Evolutionary conservation across 2,888 invertebrate genomes (phyloP).

Genomic region (Osedax frankpressi): DNA sequence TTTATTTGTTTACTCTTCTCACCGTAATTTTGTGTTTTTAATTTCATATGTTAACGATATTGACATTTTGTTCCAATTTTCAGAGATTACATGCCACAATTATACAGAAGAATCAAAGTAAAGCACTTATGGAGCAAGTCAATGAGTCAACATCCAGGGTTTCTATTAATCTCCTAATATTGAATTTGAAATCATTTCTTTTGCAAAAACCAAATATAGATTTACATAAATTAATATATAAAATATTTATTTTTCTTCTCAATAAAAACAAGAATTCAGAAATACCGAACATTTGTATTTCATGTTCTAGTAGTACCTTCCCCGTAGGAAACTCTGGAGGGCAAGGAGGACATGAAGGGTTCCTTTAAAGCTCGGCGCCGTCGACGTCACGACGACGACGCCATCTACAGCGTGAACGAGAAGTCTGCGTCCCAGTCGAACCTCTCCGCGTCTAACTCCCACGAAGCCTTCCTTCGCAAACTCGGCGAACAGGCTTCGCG

Average conservation of each 20-base stretch:
- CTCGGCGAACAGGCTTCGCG: slow-evolving; percentile 31
- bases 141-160: slow-evolving; percentile 45
- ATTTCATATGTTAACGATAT: too few species aligned
- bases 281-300: too few species aligned
- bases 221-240: too few species aligned
- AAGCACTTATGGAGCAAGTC: slow-evolving; percentile 50
- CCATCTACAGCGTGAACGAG: slow-evolving; percentile 18
- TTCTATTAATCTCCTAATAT: background rate
- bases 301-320: too few species aligned
- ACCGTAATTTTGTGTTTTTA: too few species aligned
- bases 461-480: slow-evolving; percentile 56
- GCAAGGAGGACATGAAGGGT: background rate
- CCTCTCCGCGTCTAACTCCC: slow-evolving; percentile 13
- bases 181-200: too few species aligned
- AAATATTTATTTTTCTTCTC: too few species aligned
- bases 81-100: slow-evolving; percentile 66
- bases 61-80: too few species aligned
- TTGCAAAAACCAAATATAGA: too few species aligned
- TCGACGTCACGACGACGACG: slow-evolving; percentile 11
- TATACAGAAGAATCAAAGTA: slow-evolving; percentile 59
- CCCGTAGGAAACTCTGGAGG: background rate
- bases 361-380: background rate
- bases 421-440: background rate
- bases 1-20: too few species aligned
- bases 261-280: too few species aligned